Conservation (phyloP, 2,797 vertebrate species). For the Glyptemys insculpta region DNA sequence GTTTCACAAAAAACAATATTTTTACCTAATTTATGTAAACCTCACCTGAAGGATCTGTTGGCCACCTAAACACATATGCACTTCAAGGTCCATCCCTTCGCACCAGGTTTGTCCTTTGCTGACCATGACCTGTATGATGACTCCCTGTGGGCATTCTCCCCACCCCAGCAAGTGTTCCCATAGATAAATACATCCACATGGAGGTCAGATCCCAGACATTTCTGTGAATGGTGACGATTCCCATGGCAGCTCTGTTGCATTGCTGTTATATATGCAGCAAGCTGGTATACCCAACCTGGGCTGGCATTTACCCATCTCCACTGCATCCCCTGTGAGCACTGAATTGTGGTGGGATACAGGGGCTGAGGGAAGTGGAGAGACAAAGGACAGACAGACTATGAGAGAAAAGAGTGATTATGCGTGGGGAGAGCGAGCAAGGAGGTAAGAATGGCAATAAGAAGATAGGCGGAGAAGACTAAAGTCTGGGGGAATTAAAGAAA, state of each 20-base stretch:
- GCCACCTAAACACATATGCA: neutral
- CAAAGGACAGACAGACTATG: neutral
- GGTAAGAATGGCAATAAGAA: neutral
- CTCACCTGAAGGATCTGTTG: neutral
- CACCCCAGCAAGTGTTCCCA: neutral
- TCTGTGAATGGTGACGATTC: neutral
- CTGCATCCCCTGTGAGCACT: neutral
- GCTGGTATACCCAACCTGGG: neutral
- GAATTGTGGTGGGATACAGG: neutral
- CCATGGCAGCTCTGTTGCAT: neutral
- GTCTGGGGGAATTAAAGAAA: neutral
- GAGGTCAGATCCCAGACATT: neutral
- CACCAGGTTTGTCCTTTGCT: neutral
- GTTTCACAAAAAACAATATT: neutral
- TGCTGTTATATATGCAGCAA: neutral
- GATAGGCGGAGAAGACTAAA: neutral
- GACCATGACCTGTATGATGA: neutral
- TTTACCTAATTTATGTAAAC: neutral
- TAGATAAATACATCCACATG: neutral
- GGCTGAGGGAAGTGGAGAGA: neutral
- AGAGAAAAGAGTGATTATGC: neutral
- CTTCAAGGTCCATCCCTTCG: neutral
- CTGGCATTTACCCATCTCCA: neutral
- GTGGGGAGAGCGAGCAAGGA: neutral
- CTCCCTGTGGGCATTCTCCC: neutral